These are phyloP conservation scores for Eleginops maclovinus DNA, from an alignment of 2,113 vertebrate species.

Conservation along the genomic window DNA sequence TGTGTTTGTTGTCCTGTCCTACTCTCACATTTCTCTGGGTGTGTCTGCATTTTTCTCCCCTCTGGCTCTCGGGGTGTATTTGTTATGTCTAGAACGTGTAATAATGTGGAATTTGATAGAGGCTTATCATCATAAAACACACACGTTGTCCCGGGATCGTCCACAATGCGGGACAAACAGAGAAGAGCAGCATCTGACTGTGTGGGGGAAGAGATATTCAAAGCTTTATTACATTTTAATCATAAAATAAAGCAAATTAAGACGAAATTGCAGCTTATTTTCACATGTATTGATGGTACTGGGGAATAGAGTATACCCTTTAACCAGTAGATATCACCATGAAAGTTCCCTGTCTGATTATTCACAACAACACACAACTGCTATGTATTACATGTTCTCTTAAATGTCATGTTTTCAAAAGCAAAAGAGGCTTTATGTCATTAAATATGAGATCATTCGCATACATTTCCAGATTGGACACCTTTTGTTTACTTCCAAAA, in stretches of 20 bases:
- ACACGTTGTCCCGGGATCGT: constrained; percentile 18
- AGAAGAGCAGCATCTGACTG: background rate
- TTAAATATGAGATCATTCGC: no score
- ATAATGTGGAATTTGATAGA: constrained; percentile 70
- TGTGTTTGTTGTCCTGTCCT: constrained; percentile 66
- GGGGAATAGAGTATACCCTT: no score
- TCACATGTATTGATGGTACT: background rate
- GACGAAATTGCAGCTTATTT: background rate
- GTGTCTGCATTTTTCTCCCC: constrained; percentile 55
- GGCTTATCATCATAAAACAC: constrained; percentile 54
- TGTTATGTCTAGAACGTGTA: constrained; percentile 72
- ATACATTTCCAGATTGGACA: no score
- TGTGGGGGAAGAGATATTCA: background rate
- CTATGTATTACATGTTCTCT: no score
- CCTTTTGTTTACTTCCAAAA: no score
- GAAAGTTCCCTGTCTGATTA: no score
- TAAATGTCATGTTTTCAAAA: no score
- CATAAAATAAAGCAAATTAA: no score
- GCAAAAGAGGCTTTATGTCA: no score
- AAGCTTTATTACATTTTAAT: background rate
- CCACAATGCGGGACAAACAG: constrained; percentile 20
- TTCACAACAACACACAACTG: no score
- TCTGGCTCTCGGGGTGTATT: constrained; percentile 50
- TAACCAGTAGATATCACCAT: no score
- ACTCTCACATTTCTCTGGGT: constrained; percentile 62